These are phyloP conservation scores for Sialis lutaria DNA, from an alignment of 2,888 invertebrate species.

Conservation along the genomic window DNA sequence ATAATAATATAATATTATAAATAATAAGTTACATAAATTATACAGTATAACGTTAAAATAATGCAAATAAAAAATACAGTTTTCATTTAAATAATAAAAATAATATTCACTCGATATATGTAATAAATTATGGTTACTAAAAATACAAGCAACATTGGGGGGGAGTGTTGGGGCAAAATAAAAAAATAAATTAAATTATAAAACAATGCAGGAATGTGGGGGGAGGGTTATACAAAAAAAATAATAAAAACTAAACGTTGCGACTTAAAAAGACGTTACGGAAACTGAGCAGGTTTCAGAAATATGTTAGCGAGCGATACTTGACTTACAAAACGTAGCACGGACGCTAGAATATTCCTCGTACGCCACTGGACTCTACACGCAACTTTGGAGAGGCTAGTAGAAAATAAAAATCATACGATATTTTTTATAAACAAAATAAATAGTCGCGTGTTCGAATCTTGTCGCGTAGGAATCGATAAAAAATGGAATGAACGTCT, in stretches of 20 bases:
- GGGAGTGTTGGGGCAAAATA: background rate
- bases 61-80: constrained; percentile 7
- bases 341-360: too few relatives aligned
- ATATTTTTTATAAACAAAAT: too few relatives aligned
- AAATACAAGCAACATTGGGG: constrained; percentile 1
- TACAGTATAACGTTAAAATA: constrained; percentile 21
- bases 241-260: background rate
- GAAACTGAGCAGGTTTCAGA: background rate
- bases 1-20: constrained; percentile 16
- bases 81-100: constrained; percentile 6
- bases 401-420: too few relatives aligned
- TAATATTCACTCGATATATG: background rate
- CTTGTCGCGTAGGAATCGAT: too few relatives aligned
- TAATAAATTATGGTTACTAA: background rate
- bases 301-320: background rate
- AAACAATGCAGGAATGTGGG: background rate
- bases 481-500: too few relatives aligned
- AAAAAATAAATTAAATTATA: constrained; percentile 1
- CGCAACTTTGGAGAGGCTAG: too few relatives aligned
- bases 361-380: too few relatives aligned
- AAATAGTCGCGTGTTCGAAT: too few relatives aligned
- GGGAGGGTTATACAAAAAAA: background rate
- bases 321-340: too few relatives aligned
- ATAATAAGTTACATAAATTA: constrained; percentile 32
- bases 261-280: background rate